phyloP scores from a whole-genome alignment of 2,888 invertebrate species.

The Oasisia sp. region DNA sequence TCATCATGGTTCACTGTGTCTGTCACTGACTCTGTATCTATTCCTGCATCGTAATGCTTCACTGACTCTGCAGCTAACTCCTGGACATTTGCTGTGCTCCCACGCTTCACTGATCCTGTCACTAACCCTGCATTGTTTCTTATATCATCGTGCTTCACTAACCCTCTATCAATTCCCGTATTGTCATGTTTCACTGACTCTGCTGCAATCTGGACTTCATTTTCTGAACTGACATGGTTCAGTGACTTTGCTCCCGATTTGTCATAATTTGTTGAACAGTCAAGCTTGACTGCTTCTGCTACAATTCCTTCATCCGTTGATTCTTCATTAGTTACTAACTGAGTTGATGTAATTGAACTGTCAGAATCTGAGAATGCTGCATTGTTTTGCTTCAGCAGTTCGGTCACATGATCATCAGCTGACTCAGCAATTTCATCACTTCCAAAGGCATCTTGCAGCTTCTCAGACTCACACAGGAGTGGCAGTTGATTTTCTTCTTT shows the following conservation, averaged over 20 bases:
- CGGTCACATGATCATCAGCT: not conserved
- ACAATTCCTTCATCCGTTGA: not conserved
- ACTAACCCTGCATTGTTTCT: not conserved
- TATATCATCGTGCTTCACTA: too few relatives aligned
- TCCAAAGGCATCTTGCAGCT: not conserved
- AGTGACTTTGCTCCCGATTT: not conserved
- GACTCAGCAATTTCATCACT: not conserved
- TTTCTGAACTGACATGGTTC: not conserved
- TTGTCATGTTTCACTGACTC: not conserved
- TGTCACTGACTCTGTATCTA: not conserved
- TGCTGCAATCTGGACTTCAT: not conserved
- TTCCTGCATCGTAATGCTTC: not conserved
- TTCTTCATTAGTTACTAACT: not conserved
- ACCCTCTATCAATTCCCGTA: not conserved
- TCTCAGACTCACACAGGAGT: not conserved
- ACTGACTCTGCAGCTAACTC: not conserved
- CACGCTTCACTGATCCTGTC: not conserved
- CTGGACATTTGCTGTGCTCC: not conserved
- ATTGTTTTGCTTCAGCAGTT: not conserved
- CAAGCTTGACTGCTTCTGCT: not conserved
- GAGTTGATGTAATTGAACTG: not conserved
- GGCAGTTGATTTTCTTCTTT: not conserved
- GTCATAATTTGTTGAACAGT: not conserved
- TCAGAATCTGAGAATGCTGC: slow-evolving; percentile 4
- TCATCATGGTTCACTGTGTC: not conserved